phyloP scores from a whole-genome alignment of 2,113 vertebrate species.

The Amblyornis subalaris region DNA sequence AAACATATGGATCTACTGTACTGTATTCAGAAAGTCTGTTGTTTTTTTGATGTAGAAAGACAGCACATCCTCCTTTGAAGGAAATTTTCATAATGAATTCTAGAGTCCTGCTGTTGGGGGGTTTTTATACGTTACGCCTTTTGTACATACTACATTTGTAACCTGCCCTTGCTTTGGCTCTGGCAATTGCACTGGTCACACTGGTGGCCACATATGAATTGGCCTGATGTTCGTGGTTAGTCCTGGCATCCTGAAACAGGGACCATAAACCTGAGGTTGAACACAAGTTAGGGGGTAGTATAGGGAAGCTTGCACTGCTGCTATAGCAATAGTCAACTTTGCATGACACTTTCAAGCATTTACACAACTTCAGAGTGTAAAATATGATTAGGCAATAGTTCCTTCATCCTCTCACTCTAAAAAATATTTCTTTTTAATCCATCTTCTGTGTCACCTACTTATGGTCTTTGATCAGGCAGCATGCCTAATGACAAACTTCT shows the following conservation, averaged over 20 bases:
- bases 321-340: background rate
- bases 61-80: background rate
- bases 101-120: background rate
- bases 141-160: background rate
- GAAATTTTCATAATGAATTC: background rate
- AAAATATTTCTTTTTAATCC: background rate
- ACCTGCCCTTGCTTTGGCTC: background rate
- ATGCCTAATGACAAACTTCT: background rate
- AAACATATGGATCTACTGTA: background rate
- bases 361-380: background rate
- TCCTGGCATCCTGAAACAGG: background rate
- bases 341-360: background rate
- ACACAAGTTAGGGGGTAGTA: background rate
- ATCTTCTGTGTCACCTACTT: background rate
- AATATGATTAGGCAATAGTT: background rate
- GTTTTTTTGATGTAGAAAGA: background rate
- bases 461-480: background rate
- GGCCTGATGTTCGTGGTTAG: background rate
- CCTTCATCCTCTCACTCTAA: background rate
- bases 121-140: fast-evolving
- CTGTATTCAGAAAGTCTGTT: background rate
- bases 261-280: background rate
- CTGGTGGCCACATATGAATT: background rate
- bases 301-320: background rate
- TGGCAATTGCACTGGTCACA: background rate